A percentile compares a stretch with the other conserved stretches of the same genome.
These are phyloP conservation scores for Accipiter cooperii DNA, from an alignment of 2,113 vertebrate genomes.

Conservation along the genomic window DNA sequence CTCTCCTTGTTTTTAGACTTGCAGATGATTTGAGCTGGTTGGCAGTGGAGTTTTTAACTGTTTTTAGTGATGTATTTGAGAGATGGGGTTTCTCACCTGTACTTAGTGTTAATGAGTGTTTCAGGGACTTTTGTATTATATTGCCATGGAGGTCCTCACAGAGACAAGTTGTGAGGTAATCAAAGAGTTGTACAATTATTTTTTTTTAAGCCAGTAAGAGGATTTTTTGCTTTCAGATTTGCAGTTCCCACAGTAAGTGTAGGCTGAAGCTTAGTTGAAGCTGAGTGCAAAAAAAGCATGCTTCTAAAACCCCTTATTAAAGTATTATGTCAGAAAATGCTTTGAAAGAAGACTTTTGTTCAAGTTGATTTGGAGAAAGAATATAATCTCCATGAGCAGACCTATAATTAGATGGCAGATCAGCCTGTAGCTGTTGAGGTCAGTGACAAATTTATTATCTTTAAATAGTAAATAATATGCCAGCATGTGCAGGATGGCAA, in stretches of 20 bases:
- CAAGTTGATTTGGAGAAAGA: background rate
- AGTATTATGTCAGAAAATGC: background rate
- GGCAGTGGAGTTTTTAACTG: background rate
- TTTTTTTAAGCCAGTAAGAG: background rate
- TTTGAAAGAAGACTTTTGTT: background rate
- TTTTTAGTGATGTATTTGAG: background rate
- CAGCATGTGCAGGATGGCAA: background rate
- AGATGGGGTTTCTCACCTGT: background rate
- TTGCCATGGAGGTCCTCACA: background rate
- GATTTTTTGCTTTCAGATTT: background rate
- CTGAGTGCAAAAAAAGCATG: background rate
- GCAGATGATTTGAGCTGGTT: background rate
- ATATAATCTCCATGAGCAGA: background rate
- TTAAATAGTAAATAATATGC: conserved; percentile 23
- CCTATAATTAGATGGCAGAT: conserved; percentile 9
- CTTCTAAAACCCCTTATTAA: background rate
- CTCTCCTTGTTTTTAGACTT: background rate
- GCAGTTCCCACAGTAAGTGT: background rate
- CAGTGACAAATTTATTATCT: background rate
- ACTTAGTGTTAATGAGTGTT: background rate
- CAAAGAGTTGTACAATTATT: background rate
- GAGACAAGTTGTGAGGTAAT: background rate
- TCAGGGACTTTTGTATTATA: accelerated
- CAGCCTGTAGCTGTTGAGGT: background rate
- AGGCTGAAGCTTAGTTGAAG: background rate